Conservation (phyloP, 1,140 invertebrate genomes). For the Drosophila kikkawai region DNA sequence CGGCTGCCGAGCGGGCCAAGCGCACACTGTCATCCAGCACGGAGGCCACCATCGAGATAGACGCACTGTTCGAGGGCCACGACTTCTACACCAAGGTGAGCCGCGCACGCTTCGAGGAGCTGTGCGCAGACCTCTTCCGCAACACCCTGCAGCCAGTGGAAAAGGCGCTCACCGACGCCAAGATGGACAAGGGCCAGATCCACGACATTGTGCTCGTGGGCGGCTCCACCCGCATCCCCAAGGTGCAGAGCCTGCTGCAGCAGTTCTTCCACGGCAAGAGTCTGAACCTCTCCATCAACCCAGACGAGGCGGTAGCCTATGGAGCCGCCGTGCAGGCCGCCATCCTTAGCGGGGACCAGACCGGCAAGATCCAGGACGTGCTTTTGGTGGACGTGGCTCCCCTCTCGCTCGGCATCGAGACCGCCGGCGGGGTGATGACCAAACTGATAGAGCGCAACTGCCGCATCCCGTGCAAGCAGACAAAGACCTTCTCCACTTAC, state of each 20-base stretch:
- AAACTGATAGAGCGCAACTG: slow-evolving; percentile 4
- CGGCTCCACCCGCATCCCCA: no score
- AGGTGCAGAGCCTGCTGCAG: no score
- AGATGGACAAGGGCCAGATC: no score
- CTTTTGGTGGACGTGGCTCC: slow-evolving; percentile 2
- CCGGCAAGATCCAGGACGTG: slow-evolving; percentile 2
- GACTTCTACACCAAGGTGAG: slow-evolving; percentile 95
- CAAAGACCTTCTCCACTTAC: background rate
- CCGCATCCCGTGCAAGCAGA: slow-evolving; percentile 1
- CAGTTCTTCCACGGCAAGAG: no score
- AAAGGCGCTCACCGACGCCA: no score
- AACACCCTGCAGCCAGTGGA: no score
- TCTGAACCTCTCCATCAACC: no score
- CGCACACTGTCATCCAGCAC: slow-evolving; percentile 89
- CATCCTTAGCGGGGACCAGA: slow-evolving; percentile 73
- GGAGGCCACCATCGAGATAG: slow-evolving; percentile 90
- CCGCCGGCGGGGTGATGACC: slow-evolving; percentile 6
- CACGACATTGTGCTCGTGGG: no score
- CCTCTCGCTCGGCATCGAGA: no score
- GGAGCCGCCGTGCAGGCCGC: no score
- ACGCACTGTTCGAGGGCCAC: slow-evolving; percentile 90
- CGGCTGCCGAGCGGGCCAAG: slow-evolving; percentile 90
- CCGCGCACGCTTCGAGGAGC: slow-evolving; percentile 93
- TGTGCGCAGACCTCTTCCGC: slow-evolving; percentile 94
- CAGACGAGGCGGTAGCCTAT: no score